Evolutionary conservation across 2,888 invertebrate genomes (phyloP).

Genomic region (Cabera pusaria): DNA sequence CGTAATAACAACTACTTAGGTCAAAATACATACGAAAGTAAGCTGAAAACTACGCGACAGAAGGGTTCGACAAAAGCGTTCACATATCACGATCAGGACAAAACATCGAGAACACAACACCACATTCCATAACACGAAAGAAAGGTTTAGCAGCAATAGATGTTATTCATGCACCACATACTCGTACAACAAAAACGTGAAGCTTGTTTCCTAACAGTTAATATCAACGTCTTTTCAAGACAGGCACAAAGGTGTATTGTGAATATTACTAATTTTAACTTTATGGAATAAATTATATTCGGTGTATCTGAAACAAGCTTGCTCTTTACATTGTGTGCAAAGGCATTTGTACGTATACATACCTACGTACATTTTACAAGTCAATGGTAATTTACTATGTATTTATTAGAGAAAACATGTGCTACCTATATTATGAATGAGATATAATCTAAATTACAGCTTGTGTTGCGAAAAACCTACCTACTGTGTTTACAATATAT

Average conservation of each 20-base stretch:
- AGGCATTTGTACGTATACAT: constrained; percentile 27
- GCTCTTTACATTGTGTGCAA: constrained; percentile 32
- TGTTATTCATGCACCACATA: constrained; percentile 82
- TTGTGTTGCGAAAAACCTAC: constrained; percentile 9
- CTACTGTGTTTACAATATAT: constrained; percentile 2
- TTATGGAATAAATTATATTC: constrained; percentile 4
- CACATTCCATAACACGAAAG: constrained; percentile 64
- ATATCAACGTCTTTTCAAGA: constrained; percentile 14
- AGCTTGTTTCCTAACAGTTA: constrained; percentile 41
- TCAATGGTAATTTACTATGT: neutral
- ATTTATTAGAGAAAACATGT: constrained; percentile 5
- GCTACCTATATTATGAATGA: neutral
- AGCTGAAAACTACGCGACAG: constrained; percentile 32
- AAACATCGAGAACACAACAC: constrained; percentile 70
- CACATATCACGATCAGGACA: constrained; percentile 45
- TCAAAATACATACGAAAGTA: constrained; percentile 14
- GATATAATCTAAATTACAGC: neutral
- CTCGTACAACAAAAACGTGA: constrained; percentile 35
- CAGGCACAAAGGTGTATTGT: constrained; percentile 10
- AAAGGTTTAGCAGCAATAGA: constrained; percentile 60
- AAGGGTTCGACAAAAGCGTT: constrained; percentile 69
- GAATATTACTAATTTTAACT: constrained; percentile 7
- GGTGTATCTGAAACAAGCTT: constrained; percentile 40
- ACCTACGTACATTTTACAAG: constrained; percentile 27
- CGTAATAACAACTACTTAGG: constrained; percentile 14